phyloP scores from a whole-genome alignment of 2,888 invertebrate genomes.

The Psylliodes chrysocephalus region DNA sequence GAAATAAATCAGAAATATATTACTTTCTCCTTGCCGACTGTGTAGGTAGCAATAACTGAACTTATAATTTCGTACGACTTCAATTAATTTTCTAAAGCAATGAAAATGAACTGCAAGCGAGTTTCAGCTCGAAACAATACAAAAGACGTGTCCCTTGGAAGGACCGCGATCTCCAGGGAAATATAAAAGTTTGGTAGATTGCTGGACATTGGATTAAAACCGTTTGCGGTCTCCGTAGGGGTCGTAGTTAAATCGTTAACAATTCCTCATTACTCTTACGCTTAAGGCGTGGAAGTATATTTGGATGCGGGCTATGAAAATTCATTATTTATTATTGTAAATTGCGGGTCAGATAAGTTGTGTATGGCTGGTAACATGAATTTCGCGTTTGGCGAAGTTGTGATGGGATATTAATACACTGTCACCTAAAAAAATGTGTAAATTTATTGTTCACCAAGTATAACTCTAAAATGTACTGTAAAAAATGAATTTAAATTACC shows the following conservation, averaged over 20 bases:
- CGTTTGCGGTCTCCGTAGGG: constrained; percentile 48
- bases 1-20: too few species aligned
- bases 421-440: too few species aligned
- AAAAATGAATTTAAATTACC: too few species aligned
- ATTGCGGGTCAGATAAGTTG: too few species aligned
- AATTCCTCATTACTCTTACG: constrained; percentile 45
- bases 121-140: constrained; percentile 23
- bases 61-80: constrained; percentile 13
- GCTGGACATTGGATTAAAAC: constrained; percentile 59
- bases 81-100: constrained; percentile 29
- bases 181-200: constrained; percentile 59
- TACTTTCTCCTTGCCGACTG: too few species aligned
- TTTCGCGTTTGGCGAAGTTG: too few species aligned
- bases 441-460: too few species aligned
- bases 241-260: constrained; percentile 56
- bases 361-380: too few species aligned
- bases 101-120: constrained; percentile 27
- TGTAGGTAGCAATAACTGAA: too few species aligned
- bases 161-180: constrained; percentile 50
- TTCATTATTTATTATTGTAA: background rate
- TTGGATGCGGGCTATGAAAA: background rate
- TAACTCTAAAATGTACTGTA: too few species aligned
- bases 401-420: too few species aligned
- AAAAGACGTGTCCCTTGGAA: constrained; percentile 24
- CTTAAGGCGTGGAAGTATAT: constrained; percentile 29